A percentile compares a stretch with the other conserved stretches of the same genome.
phyloP scores from a whole-genome alignment of 2,888 invertebrate species.

The Tetragonisca angustula region DNA sequence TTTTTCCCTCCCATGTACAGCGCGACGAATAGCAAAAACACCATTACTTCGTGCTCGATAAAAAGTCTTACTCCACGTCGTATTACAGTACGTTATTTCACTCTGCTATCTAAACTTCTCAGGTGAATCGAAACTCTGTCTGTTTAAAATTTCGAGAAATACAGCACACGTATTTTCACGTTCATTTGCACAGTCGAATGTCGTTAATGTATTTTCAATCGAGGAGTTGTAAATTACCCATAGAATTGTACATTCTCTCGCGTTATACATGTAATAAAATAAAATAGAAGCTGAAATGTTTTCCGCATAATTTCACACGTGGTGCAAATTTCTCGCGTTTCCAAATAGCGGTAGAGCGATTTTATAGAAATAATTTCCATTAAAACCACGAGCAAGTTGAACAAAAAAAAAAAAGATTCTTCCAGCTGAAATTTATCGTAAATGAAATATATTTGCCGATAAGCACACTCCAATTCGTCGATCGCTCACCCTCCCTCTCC shows the following conservation, averaged over 20 bases:
- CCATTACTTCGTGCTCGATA: slow-evolving; percentile 24
- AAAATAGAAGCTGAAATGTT: background rate
- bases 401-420: background rate
- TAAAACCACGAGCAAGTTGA: background rate
- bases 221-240: no score
- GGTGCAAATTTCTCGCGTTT: background rate
- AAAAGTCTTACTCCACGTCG: slow-evolving; percentile 23
- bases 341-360: background rate
- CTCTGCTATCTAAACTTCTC: background rate
- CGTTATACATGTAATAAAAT: background rate
- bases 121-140: no score
- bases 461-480: background rate
- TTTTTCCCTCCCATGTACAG: slow-evolving; percentile 11
- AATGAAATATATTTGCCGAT: background rate
- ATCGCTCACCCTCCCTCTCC: no score
- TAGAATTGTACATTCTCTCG: no score
- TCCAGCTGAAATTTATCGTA: background rate
- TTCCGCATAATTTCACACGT: background rate
- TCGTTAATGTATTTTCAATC: no score
- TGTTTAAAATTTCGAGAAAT: background rate
- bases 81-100: background rate
- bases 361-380: background rate
- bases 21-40: background rate
- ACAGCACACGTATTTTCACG: no score
- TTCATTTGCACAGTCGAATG: no score